phyloP scores from a whole-genome alignment of 2,113 vertebrate species.

The Corythornis cristatus region DNA sequence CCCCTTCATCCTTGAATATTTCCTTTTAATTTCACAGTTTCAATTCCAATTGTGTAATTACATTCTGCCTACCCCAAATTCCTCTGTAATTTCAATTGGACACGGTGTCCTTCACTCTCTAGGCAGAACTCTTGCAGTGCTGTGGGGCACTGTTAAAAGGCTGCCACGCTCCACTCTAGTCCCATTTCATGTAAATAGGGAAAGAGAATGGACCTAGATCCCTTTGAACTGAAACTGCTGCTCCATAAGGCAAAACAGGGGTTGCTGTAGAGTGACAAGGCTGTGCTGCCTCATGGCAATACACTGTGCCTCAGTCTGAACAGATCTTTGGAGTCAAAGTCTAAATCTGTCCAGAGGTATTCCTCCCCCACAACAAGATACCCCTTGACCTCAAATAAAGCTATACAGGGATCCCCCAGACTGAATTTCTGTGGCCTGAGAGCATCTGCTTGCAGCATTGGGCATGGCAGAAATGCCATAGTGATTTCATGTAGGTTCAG shows the following conservation, averaged over 20 bases:
- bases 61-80: conserved; percentile 70
- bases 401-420: conserved; percentile 13
- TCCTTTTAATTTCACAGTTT: conserved; percentile 74
- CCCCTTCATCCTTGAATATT: conserved; percentile 69
- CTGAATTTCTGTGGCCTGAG: conserved; percentile 51
- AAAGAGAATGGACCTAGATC: conserved; percentile 54
- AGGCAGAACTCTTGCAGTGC: conserved; percentile 60
- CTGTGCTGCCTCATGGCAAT: conserved; percentile 31
- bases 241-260: conserved; percentile 28
- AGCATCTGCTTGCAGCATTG: conserved; percentile 35
- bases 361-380: conserved; percentile 33
- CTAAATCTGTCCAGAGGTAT: conserved; percentile 34
- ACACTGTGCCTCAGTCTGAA: not conserved
- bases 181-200: conserved; percentile 68
- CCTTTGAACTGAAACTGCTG: conserved; percentile 64
- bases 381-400: conserved; percentile 50
- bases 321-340: conserved; percentile 46
- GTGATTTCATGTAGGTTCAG: conserved; percentile 47
- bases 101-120: conserved; percentile 54
- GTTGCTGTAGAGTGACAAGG: conserved; percentile 45
- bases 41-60: conserved; percentile 78
- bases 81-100: conserved; percentile 73
- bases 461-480: conserved; percentile 40
- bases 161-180: conserved; percentile 62
- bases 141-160: conserved; percentile 63